phyloP scores from a whole-genome alignment of 2,797 vertebrate species.

The Dendrocincla fuliginosa region DNA sequence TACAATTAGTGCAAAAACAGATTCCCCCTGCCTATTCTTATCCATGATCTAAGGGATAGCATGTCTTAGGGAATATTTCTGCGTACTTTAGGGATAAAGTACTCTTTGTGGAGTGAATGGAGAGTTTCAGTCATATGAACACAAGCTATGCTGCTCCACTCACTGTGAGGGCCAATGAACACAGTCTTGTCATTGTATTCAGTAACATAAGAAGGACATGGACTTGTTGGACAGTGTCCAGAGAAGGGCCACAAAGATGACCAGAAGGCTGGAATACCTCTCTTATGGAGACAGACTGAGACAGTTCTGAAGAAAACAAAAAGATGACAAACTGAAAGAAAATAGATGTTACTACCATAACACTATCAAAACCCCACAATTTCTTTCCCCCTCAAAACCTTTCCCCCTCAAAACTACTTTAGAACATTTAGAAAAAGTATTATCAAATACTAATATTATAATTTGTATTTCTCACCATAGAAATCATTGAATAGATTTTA shows the following conservation, averaged over 20 bases:
- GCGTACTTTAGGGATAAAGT: not conserved
- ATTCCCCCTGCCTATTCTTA: not conserved
- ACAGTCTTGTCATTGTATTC: not conserved
- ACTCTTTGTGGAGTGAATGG: not conserved
- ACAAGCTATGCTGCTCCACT: fast-evolving
- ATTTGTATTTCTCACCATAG: not conserved
- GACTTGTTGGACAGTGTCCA: not conserved
- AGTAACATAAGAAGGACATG: not conserved
- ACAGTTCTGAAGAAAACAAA: not conserved
- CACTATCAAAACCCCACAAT: not conserved
- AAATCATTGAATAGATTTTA: not conserved
- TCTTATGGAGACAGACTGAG: not conserved
- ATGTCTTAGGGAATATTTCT: not conserved
- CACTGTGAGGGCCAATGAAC: not conserved
- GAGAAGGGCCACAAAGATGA: not conserved
- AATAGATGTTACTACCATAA: not conserved
- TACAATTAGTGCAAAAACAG: not conserved
- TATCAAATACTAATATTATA: not conserved
- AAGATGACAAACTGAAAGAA: not conserved
- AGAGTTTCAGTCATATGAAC: not conserved
- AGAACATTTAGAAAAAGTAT: not conserved
- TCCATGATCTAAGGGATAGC: not conserved
- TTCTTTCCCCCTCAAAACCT: not conserved
- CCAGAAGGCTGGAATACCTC: not conserved
- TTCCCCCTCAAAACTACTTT: not conserved